Base-by-base conservation (phyloP, 2,888 invertebrate species). In the Acleris sparsana region DNA sequence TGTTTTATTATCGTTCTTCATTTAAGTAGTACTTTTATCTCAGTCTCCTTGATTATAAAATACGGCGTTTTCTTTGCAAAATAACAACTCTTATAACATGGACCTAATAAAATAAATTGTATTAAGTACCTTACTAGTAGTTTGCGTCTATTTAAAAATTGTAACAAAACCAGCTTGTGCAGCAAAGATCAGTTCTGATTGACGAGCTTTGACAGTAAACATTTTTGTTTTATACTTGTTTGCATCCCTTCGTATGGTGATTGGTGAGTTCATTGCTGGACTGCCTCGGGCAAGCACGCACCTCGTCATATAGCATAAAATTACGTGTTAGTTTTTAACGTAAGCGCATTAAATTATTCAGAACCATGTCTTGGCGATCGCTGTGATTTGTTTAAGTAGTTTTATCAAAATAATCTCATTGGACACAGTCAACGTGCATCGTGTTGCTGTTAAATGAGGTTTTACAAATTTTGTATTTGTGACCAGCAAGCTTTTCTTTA, bases 1-100 rank as follows among this genome's bases (percentile, higher is more conserved):
- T 61, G 55, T 33, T 61, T 65, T 65, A 65, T 65, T 56, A 49
- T 56, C 43, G 51, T 65, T 61, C 33, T 49, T 51, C 60, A 60
- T 60, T 55, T 64, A 60, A 55, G 3, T 16, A 22, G 25, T 65
- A 60, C 29, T 44, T 60, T 44, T 60, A 60, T 55, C 59, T 64
- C 39, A 59, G 55, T 44, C 48, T 53, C 39, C 58, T 48, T 46
- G 60, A 44, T 59, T 60, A 59, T 55, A 49, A 53, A 44, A 49
- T 55, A 49, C 25, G 49, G 43, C 20, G 20, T 29, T 60, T 48
- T n/a, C 46, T 44, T 44, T 33, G 1, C 18, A 17, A 55, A 48
- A 39, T 20, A 55, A 43, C 55, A 49, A 39, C 51, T 18, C 29
- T 17, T 25, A 13, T 48, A 3, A 33, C 1, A 33, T 9, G 7